Conservation (phyloP, 2,797 vertebrate species). For the Falco naumanni region DNA sequence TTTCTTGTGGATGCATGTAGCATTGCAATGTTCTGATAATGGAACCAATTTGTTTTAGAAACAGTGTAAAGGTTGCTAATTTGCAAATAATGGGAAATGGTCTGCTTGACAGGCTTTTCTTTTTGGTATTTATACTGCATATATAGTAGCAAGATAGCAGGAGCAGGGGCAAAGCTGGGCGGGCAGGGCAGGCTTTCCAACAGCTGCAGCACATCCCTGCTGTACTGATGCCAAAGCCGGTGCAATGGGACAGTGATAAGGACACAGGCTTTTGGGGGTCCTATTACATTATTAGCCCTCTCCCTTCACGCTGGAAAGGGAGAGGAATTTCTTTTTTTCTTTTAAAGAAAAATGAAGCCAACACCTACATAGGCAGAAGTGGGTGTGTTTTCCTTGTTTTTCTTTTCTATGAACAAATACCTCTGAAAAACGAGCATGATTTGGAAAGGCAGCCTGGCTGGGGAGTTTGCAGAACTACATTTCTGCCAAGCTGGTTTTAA, state of each 20-base stretch:
- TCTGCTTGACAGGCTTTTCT: constrained; percentile 69
- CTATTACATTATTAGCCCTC: not conserved
- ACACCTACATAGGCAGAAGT: not conserved
- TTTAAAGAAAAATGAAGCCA: not conserved
- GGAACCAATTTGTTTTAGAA: constrained; percentile 68
- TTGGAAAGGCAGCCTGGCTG: not conserved
- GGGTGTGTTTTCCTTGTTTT: not conserved
- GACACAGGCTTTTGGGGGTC: not conserved
- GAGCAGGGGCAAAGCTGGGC: not conserved
- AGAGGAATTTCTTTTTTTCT: not conserved
- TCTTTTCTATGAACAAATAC: not conserved
- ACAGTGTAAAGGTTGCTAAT: constrained; percentile 72
- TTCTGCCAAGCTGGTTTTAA: not conserved
- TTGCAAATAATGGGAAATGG: constrained; percentile 74
- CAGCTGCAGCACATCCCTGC: constrained; percentile 16
- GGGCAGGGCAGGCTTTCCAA: constrained; percentile 21
- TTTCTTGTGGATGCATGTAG: constrained; percentile 13
- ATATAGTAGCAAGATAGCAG: not conserved
- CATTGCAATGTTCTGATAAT: constrained; percentile 42
- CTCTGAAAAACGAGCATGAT: not conserved
- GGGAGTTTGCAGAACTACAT: not conserved
- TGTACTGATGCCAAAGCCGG: not conserved
- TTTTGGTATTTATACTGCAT: constrained; percentile 42
- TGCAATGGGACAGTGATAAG: not conserved
- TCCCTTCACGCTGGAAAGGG: not conserved